Percentiles rank a stretch among this genome's conserved stretches.
These are phyloP conservation scores for Hemicentrotus pulcherrimus DNA, from an alignment of 35 echinoderm and acorn worm species.

Conservation along the genomic window DNA sequence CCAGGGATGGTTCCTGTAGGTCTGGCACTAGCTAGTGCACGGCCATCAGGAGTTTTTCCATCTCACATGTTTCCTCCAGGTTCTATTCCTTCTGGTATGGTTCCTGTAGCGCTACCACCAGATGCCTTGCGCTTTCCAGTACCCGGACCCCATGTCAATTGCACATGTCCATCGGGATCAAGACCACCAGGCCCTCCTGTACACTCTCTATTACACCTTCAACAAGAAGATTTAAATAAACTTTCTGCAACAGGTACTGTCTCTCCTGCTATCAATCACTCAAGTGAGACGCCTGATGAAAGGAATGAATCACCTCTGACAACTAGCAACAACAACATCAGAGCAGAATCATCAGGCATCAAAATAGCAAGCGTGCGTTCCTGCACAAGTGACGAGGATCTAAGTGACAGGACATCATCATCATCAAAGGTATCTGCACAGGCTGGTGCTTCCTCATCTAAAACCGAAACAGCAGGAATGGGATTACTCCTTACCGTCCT, in stretches of 20 bases:
- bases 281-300: background rate
- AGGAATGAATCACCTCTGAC: background rate
- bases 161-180: background rate
- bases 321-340: background rate
- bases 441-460: background rate
- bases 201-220: background rate
- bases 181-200: slow-evolving; percentile 19
- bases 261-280: background rate
- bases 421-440: background rate
- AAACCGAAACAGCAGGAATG: background rate
- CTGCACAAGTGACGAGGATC: background rate
- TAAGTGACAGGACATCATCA: background rate
- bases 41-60: slow-evolving; percentile 29
- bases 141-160: background rate
- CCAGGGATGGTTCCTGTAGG: slow-evolving; percentile 7
- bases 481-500: background rate
- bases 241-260: no score
- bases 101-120: slow-evolving; percentile 2
- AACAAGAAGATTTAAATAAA: background rate
- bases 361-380: slow-evolving; percentile 1
- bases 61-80: slow-evolving; percentile 16
- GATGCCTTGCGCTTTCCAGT: background rate
- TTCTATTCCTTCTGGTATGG: slow-evolving; percentile 25
- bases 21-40: background rate
- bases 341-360: background rate